Conservation (phyloP, 2,113 vertebrate species). For the Ginglymostoma cirratum region DNA sequence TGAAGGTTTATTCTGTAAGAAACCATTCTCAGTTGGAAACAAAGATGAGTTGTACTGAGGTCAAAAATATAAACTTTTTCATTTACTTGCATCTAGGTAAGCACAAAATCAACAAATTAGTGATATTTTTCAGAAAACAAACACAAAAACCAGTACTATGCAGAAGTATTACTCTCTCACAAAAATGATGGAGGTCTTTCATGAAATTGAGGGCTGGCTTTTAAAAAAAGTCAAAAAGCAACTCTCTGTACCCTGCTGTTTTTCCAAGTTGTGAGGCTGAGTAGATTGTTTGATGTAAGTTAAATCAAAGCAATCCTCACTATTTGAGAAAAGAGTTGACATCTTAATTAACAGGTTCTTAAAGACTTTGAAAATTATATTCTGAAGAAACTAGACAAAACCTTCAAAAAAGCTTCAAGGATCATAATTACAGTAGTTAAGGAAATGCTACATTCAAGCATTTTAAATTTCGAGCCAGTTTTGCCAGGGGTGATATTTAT, state of each 20-base stretch:
- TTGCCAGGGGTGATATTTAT: no score
- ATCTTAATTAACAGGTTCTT: slow-evolving; percentile 6
- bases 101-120: not conserved
- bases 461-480: not conserved
- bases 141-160: not conserved
- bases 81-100: not conserved
- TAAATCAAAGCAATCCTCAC: not conserved
- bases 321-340: not conserved
- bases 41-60: not conserved
- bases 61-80: not conserved
- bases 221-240: not conserved
- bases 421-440: not conserved
- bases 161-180: not conserved
- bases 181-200: not conserved
- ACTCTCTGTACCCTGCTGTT: no score
- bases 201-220: not conserved
- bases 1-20: not conserved
- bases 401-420: not conserved
- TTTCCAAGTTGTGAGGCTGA: not conserved
- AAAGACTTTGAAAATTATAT: slow-evolving; percentile 2
- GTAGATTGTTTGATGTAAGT: not conserved
- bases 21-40: not conserved
- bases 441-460: not conserved
- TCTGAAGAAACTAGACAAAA: not conserved
- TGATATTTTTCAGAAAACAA: not conserved